Evolutionary conservation across 1,140 invertebrate species (phyloP).

Genomic region (Patella vulgata): DNA sequence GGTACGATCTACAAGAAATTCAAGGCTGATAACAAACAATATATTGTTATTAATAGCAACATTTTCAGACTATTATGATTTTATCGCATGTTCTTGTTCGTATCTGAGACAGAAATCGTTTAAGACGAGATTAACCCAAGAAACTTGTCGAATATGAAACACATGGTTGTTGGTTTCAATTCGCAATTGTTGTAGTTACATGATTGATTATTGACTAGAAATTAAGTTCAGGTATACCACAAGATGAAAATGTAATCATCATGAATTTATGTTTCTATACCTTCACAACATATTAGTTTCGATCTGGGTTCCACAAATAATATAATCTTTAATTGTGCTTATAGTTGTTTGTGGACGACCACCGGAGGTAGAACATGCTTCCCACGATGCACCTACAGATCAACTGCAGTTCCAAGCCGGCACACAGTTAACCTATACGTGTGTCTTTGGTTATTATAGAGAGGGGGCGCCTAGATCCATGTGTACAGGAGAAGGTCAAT

Average conservation of each 20-base stretch:
- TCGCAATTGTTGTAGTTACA: too few species aligned
- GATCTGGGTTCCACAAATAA: too few species aligned
- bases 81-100: not conserved
- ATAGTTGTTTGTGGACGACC: constrained; percentile 43
- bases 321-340: constrained; percentile 4
- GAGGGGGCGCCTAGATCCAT: constrained; percentile 87
- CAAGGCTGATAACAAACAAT: not conserved
- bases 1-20: constrained; percentile 36
- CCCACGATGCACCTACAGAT: constrained; percentile 28
- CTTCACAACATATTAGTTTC: too few species aligned
- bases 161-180: too few species aligned
- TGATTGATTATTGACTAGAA: too few species aligned
- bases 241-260: too few species aligned
- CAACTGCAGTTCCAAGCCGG: constrained; percentile 68
- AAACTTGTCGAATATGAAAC: too few species aligned
- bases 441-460: constrained; percentile 87
- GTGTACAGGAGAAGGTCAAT: constrained; percentile 85
- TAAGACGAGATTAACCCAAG: too few species aligned
- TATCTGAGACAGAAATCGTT: not conserved
- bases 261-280: too few species aligned
- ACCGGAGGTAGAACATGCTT: constrained; percentile 35
- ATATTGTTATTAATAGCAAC: too few species aligned
- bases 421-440: constrained; percentile 87
- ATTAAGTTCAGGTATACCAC: too few species aligned
- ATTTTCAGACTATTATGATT: not conserved